phyloP scores from a whole-genome alignment of 2,888 invertebrate species.

The Troglohyphantes excavatus region DNA sequence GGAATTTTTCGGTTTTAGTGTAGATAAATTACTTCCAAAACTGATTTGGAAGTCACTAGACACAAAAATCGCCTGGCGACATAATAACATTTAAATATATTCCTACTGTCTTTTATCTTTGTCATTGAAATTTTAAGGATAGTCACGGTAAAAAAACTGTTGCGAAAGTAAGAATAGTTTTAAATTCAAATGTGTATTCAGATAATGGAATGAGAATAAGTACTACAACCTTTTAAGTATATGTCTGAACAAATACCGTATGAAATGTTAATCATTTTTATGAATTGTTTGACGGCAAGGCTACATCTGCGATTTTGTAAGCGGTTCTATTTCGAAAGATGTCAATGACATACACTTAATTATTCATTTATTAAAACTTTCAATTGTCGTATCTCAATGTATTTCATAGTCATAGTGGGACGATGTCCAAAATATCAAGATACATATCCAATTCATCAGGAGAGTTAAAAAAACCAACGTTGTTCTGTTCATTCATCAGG shows the following conservation, averaged over 20 bases:
- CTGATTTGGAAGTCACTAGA: not conserved
- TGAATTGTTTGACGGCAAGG: not conserved
- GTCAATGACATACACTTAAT: not conserved
- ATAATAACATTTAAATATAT: not conserved
- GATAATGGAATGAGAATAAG: not conserved
- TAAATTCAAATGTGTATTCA: not conserved
- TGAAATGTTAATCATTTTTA: not conserved
- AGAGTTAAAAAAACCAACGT: no score
- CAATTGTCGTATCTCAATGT: no score
- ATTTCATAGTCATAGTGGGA: no score
- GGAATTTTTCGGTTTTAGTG: not conserved
- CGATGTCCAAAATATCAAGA: no score
- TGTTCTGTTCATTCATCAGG: no score
- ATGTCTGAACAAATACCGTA: not conserved
- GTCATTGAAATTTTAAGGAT: not conserved
- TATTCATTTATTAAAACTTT: not conserved
- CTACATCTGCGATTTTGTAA: not conserved
- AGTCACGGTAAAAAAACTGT: not conserved
- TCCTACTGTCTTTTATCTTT: not conserved
- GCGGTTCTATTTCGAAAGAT: not conserved
- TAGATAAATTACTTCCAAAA: not conserved
- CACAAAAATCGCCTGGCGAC: not conserved
- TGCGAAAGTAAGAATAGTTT: not conserved
- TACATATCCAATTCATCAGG: no score
- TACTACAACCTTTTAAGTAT: not conserved